Evolutionary conservation across 35 echinoderm and acorn worm genomes (phyloP).

Genomic region (Heliocidaris erythrogramma): DNA sequence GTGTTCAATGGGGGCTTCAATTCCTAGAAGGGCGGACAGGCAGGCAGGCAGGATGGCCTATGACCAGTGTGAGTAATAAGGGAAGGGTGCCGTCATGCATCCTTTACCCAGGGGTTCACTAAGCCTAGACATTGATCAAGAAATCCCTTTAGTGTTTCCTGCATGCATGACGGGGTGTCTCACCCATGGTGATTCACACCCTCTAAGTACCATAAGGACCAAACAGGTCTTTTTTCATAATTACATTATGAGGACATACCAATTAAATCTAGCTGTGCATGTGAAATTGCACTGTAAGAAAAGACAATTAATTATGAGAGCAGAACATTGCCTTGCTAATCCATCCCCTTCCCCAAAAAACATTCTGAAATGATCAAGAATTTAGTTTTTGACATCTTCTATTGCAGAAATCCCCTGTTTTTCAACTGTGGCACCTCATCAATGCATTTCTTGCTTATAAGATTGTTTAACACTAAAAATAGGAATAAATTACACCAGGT

Average conservation of each 20-base stretch:
- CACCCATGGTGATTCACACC: not conserved
- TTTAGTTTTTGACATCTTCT: too few relatives aligned
- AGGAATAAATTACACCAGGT: too few relatives aligned
- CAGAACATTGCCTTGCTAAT: not conserved
- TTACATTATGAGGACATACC: not conserved
- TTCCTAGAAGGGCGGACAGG: not conserved
- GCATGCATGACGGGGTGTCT: not conserved
- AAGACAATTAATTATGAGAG: not conserved
- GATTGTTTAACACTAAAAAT: too few relatives aligned
- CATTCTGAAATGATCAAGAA: too few relatives aligned
- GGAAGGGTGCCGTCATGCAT: not conserved
- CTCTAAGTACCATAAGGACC: not conserved
- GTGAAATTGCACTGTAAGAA: not conserved
- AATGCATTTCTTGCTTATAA: too few relatives aligned
- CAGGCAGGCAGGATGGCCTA: not conserved
- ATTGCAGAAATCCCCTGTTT: too few relatives aligned
- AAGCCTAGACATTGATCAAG: constrained; percentile 10
- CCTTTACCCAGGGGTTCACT: not conserved
- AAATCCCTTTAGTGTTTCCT: not conserved
- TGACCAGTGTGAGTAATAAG: constrained; percentile 3
- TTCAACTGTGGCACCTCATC: too few relatives aligned
- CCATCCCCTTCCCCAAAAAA: not conserved
- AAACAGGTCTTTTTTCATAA: not conserved
- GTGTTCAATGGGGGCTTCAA: too few relatives aligned
- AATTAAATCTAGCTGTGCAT: not conserved